These are phyloP conservation scores for Drosophila suboccidentalis DNA, from an alignment of 2,888 invertebrate genomes.

Conservation along the genomic window DNA sequence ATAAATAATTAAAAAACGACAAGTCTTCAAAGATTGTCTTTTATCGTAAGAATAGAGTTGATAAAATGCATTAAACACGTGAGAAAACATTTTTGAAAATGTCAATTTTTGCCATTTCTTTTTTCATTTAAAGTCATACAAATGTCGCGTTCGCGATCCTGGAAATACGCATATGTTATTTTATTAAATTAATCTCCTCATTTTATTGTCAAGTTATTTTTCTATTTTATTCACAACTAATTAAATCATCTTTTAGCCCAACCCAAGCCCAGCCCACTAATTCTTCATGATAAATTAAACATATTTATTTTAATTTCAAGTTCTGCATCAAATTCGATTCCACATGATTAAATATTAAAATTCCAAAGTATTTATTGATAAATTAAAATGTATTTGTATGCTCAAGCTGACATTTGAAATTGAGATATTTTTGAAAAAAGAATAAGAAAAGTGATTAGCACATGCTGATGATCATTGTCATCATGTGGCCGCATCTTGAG, in stretches of 20 bases:
- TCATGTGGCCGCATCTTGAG: slow-evolving; percentile 24
- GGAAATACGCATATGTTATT: too few relatives aligned
- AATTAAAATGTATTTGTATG: slow-evolving; percentile 5
- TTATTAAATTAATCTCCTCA: too few relatives aligned
- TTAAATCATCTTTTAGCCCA: background rate
- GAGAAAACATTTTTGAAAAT: too few relatives aligned
- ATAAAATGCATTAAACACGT: too few relatives aligned
- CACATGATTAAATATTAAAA: background rate
- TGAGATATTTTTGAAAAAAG: background rate
- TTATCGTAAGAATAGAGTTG: too few relatives aligned
- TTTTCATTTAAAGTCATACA: too few relatives aligned
- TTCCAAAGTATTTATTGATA: background rate
- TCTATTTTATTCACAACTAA: too few relatives aligned
- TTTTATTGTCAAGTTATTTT: too few relatives aligned
- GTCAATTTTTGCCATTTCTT: too few relatives aligned
- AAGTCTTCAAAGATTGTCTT: too few relatives aligned
- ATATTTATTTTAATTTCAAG: slow-evolving; percentile 2
- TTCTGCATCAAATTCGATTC: background rate
- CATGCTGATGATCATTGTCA: slow-evolving; percentile 28
- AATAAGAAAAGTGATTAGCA: slow-evolving; percentile 32
- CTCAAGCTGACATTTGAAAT: slow-evolving; percentile 1
- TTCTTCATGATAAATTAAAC: slow-evolving; percentile 14
- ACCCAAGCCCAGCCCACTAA: background rate
- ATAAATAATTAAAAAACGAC: too few relatives aligned
- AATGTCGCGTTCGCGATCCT: too few relatives aligned